phyloP scores from a whole-genome alignment of 2,797 vertebrate species.

The Anniella stebbinsi region DNA sequence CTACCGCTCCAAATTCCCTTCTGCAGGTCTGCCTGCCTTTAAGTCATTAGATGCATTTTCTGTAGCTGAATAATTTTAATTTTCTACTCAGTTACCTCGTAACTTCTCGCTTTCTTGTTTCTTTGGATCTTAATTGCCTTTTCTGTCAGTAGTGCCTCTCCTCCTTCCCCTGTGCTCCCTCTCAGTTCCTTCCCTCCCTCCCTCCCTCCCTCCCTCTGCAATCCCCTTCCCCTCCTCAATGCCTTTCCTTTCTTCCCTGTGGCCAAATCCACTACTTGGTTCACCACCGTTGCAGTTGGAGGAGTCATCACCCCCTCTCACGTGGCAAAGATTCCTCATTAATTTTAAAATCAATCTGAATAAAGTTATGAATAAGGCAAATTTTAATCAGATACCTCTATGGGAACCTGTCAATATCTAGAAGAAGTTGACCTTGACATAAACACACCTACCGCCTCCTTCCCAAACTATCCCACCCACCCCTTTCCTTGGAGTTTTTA shows the following conservation, averaged over 20 bases:
- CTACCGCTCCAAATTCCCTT: neutral
- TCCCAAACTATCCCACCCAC: neutral
- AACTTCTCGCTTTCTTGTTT: slow-evolving; percentile 55
- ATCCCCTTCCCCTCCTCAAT: neutral
- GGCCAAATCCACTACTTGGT: neutral
- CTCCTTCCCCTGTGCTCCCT: neutral
- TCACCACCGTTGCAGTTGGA: neutral
- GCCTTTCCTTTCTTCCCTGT: neutral
- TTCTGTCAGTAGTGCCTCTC: neutral
- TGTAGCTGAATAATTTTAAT: slow-evolving; percentile 76
- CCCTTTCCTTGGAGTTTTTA: neutral
- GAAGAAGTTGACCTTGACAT: neutral
- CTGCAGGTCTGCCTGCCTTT: rapidly evolving
- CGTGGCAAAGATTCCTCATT: neutral
- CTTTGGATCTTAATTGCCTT: slow-evolving; percentile 65
- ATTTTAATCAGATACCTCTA: neutral
- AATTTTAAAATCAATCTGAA: neutral
- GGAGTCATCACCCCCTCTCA: neutral
- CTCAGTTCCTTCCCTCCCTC: rapidly evolving
- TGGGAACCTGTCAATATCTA: neutral
- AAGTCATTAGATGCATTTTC: slow-evolving; percentile 64
- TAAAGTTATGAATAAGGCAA: neutral
- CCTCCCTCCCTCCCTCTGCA: rapidly evolving
- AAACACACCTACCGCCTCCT: neutral
- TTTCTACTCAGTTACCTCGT: slow-evolving; percentile 74